Conservation (phyloP, 2,888 invertebrate genomes). For the Alloplasta piceator region DNA sequence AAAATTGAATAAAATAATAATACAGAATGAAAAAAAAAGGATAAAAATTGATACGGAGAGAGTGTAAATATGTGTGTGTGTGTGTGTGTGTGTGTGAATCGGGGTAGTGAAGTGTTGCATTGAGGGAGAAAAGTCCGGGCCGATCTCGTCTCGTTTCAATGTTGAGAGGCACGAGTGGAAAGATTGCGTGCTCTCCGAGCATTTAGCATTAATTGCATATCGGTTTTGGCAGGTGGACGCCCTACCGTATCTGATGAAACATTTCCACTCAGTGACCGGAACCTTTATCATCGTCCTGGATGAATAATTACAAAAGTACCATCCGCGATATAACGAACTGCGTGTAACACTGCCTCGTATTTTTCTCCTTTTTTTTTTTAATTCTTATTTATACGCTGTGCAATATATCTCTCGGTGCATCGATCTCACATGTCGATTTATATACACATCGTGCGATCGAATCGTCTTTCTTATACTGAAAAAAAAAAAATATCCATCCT, state of each 20-base stretch:
- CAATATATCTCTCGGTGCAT: constrained; percentile 39
- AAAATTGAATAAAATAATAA: background rate
- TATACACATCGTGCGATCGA: background rate
- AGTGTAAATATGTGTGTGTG: background rate
- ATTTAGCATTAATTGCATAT: constrained; percentile 80
- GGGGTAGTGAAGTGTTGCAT: constrained; percentile 5
- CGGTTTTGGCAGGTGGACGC: constrained; percentile 80
- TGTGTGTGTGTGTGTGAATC: background rate
- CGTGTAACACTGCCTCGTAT: constrained; percentile 37
- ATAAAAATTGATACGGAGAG: constrained; percentile 5
- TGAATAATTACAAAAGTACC: constrained; percentile 75
- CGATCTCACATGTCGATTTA: constrained; percentile 6
- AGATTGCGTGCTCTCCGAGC: constrained; percentile 78
- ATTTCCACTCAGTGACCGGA: constrained; percentile 76
- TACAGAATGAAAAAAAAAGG: constrained; percentile 10
- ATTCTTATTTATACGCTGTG: background rate
- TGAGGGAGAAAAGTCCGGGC: constrained; percentile 23
- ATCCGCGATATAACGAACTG: constrained; percentile 64
- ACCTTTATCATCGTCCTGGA: constrained; percentile 71
- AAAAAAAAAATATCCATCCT: background rate
- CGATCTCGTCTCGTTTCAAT: constrained; percentile 50
- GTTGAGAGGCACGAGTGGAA: constrained; percentile 63
- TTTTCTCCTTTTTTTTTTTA: background rate
- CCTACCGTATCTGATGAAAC: constrained; percentile 76
- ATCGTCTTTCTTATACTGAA: constrained; percentile 2